Evolutionary conservation across 2,888 invertebrate genomes (phyloP), one percentile per base, ranked within the genome.

Genomic region (Platycheirus albimanus): DNA sequence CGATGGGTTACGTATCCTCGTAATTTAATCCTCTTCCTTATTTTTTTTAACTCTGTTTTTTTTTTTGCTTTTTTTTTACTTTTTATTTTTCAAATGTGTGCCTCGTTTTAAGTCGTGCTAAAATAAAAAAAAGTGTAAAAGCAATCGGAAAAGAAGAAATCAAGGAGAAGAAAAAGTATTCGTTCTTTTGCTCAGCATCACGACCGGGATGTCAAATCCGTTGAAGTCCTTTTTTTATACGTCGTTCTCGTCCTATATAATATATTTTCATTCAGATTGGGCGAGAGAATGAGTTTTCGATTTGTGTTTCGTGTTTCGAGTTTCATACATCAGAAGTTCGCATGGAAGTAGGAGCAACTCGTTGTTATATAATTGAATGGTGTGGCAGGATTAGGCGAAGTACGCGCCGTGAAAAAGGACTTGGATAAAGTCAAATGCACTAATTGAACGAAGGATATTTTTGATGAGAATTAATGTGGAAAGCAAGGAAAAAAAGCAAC

Each of bases 1-100:
- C 71, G 66, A 71, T 81, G 77, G 70, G 61, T 71, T 81, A 77
- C 77, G 77, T 81, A 71, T 81, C 61, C 71, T 81, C 47, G 81
- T 77, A 61, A 81, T 66, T 70, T 69, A 75, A 58, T 81, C 52
- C 51, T 71, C 36, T 49, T 67, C 38, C 45, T 81, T n/a, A 20
- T 47, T 47, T 61, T 36, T 52, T 33, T 11, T 47, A n/a, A 20
- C 20, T 15, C 41, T 56, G 13, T 30, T 24, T 28, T 51, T 19
- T 38, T 30, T 3, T 33, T 24, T 24, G 6, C 24, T 24, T 6
- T 24, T 67, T 75, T 58, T 67, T 30, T n/a, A n/a, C n/a, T n/a
- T 47, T 67, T 15, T 64, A 4, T 43, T 17, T 56, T 24, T 20
- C n/a, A 49, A 24, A 49, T 61, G 52, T 54, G 67, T 51, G 56